Evolutionary conservation across 2,888 invertebrate genomes (phyloP).

Genomic region (Pristionchus maxplancki): DNA sequence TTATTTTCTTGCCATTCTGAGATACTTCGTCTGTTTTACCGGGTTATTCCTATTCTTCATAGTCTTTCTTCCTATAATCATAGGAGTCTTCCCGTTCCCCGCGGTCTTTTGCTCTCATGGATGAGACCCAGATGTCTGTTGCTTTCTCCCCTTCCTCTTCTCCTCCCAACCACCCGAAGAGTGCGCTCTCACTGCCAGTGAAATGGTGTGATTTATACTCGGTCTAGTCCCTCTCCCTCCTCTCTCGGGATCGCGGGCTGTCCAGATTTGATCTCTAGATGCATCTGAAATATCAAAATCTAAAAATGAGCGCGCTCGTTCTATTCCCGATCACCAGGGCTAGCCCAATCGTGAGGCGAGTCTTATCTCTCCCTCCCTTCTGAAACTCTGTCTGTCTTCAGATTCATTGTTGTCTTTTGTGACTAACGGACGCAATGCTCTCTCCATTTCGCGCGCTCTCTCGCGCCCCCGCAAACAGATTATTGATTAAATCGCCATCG

Average conservation of each 20-base stretch:
- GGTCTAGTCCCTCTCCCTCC: not conserved
- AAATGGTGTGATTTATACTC: conserved; percentile 44
- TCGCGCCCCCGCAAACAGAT: not conserved
- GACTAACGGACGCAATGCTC: not conserved
- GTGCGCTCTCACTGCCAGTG: not conserved
- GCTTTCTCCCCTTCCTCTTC: not conserved
- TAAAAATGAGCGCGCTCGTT: not conserved
- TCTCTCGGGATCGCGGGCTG: no score
- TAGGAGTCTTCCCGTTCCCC: no score
- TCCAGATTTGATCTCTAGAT: no score
- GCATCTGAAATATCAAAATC: not conserved
- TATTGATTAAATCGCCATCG: not conserved
- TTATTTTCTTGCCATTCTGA: no score
- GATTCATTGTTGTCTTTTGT: conserved; percentile 39
- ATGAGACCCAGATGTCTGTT: conserved; percentile 36
- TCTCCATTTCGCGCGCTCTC: not conserved
- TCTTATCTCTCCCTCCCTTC: not conserved
- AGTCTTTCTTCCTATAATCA: not conserved
- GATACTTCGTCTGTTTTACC: no score
- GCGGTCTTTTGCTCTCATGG: not conserved
- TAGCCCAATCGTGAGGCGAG: not conserved
- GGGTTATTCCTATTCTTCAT: not conserved
- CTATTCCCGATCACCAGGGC: not conserved
- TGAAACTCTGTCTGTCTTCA: not conserved
- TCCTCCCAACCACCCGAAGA: not conserved